These are phyloP conservation scores for Erebia ligea DNA, from an alignment of 2,888 invertebrate species.

Conservation along the genomic window DNA sequence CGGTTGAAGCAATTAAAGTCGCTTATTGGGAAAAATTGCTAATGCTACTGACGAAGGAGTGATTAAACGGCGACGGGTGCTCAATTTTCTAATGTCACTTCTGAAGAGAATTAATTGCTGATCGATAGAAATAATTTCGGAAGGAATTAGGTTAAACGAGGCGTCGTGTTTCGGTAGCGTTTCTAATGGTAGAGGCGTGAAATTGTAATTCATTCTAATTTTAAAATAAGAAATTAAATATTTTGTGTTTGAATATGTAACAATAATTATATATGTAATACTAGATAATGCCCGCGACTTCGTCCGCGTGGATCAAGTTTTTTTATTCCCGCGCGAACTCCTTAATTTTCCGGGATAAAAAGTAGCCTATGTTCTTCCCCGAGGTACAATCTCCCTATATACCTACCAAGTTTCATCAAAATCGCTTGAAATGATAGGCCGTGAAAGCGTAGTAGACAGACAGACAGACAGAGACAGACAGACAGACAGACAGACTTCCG, in stretches of 20 bases:
- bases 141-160: slow-evolving; percentile 41
- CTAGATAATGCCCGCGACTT: too few relatives aligned
- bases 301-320: too few relatives aligned
- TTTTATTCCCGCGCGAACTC: too few relatives aligned
- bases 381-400: too few relatives aligned
- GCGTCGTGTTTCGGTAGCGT: slow-evolving; percentile 25
- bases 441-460: too few relatives aligned
- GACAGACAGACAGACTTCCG: too few relatives aligned
- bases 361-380: too few relatives aligned
- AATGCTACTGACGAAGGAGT: slow-evolving; percentile 53
- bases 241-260: not conserved
- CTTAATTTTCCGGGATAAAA: too few relatives aligned
- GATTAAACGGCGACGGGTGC: slow-evolving; percentile 48
- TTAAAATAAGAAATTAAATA: not conserved
- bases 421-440: too few relatives aligned
- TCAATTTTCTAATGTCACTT: slow-evolving; percentile 50
- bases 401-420: too few relatives aligned
- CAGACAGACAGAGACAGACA: too few relatives aligned
- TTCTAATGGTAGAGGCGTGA: slow-evolving; percentile 2
- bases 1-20: slow-evolving; percentile 55
- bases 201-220: not conserved
- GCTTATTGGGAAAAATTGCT: slow-evolving; percentile 71
- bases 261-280: too few relatives aligned
- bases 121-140: slow-evolving; percentile 46
- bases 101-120: slow-evolving; percentile 58